Conservation (phyloP, 2,113 vertebrate genomes). For the Cebidichthys violaceus region DNA sequence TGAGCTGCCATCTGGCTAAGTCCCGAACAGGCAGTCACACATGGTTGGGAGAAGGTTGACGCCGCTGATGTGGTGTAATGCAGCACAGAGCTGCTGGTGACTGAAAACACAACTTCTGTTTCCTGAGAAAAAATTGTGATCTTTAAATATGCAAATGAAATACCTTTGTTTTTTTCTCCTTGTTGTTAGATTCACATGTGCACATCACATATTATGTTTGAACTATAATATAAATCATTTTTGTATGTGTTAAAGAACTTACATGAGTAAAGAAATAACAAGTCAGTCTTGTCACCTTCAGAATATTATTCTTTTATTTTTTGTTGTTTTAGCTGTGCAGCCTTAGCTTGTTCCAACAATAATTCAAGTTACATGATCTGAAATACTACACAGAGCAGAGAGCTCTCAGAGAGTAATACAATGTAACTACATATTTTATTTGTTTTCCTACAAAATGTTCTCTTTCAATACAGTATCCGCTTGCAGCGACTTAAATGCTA, state of each 20-base stretch:
- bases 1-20: slow-evolving; percentile 78
- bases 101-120: background rate
- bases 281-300: background rate
- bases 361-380: background rate
- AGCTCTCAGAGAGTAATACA: background rate
- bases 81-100: background rate
- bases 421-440: background rate
- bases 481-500: too few relatives aligned
- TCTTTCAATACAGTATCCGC: background rate
- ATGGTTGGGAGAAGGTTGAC: slow-evolving; percentile 34
- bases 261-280: background rate
- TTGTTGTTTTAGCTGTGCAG: background rate
- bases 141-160: background rate
- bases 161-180: background rate
- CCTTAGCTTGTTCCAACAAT: background rate
- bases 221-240: background rate
- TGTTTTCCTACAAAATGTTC: background rate
- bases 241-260: too few relatives aligned
- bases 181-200: background rate
- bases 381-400: background rate
- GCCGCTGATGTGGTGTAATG: slow-evolving; percentile 24
- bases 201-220: background rate
- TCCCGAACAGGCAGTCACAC: slow-evolving; percentile 42
- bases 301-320: background rate
- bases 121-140: background rate